Evolutionary conservation across 2,888 invertebrate species (phyloP).

Genomic region (Drosophila diplacantha): DNA sequence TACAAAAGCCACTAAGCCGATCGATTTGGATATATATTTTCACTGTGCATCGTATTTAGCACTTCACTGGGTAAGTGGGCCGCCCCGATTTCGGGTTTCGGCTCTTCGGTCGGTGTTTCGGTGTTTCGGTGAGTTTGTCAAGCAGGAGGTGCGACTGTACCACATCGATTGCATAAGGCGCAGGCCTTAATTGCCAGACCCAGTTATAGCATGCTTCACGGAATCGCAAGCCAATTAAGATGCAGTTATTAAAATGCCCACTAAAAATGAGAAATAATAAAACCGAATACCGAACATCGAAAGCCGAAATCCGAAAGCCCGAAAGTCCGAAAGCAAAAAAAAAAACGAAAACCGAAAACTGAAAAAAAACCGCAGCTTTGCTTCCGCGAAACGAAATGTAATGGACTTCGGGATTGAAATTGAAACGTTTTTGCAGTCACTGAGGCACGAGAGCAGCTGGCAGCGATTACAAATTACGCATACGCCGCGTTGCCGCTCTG

Average conservation of each 20-base stretch:
- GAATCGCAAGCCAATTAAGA: constrained; percentile 46
- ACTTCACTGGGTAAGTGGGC: constrained; percentile 46
- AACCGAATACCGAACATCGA: constrained; percentile 7
- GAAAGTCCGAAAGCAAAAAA: background rate
- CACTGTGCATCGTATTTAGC: constrained; percentile 25
- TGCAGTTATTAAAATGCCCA: constrained; percentile 37
- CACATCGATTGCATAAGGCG: constrained; percentile 39
- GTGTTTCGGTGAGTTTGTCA: constrained; percentile 26
- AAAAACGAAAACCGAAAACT: background rate
- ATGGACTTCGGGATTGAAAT: constrained; percentile 41
- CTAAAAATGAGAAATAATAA: constrained; percentile 4
- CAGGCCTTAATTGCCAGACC: constrained; percentile 36
- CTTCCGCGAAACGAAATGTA: constrained; percentile 38
- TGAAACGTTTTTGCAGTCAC: constrained; percentile 70
- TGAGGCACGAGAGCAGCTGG: constrained; percentile 68
- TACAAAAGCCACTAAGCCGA: background rate
- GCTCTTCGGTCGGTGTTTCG: background rate
- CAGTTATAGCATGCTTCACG: constrained; percentile 69
- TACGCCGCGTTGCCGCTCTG: constrained; percentile 59
- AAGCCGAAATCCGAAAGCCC: background rate
- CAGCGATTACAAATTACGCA: constrained; percentile 60
- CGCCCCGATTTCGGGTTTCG: constrained; percentile 19
- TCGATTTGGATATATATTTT: constrained; percentile 5
- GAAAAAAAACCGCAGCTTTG: background rate
- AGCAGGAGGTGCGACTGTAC: constrained; percentile 40